Conservation (phyloP, 2,113 vertebrate species). For the Vimba vimba region DNA sequence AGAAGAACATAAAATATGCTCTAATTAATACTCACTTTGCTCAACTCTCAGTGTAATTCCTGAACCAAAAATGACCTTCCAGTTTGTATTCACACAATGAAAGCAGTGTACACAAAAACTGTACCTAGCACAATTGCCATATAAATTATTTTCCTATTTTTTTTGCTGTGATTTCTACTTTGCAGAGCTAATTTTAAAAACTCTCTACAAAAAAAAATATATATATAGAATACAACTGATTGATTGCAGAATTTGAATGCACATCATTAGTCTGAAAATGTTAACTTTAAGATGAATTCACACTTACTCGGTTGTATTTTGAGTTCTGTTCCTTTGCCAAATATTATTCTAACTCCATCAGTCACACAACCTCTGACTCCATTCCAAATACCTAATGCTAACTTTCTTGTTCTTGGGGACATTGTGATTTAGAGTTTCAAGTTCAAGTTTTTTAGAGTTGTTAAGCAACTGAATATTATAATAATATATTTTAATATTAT, state of each 20-base stretch:
- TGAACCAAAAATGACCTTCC: slow-evolving; percentile 58
- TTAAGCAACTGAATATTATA: not conserved
- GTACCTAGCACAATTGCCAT: not conserved
- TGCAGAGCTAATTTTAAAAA: not conserved
- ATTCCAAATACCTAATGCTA: slow-evolving; percentile 4
- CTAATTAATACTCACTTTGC: slow-evolving; percentile 58
- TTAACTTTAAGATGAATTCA: not conserved
- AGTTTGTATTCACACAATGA: slow-evolving; percentile 15
- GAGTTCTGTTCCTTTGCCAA: slow-evolving; percentile 37
- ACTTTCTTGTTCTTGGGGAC: not conserved
- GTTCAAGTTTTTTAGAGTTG: not conserved
- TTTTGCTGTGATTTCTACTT: not conserved
- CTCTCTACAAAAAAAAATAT: not conserved
- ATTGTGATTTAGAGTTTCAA: not conserved
- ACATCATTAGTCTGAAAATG: not conserved
- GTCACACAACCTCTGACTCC: slow-evolving; percentile 27
- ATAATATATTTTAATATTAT: not conserved
- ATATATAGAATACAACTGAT: not conserved
- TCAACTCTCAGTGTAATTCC: slow-evolving; percentile 57
- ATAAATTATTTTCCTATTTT: not conserved
- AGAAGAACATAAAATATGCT: not conserved
- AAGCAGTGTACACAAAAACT: not conserved
- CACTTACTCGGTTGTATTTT: slow-evolving; percentile 35
- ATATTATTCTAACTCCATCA: slow-evolving; percentile 36
- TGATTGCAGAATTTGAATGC: not conserved